Conservation (phyloP, 2,113 vertebrate genomes). For the Pogona vitticeps region DNA sequence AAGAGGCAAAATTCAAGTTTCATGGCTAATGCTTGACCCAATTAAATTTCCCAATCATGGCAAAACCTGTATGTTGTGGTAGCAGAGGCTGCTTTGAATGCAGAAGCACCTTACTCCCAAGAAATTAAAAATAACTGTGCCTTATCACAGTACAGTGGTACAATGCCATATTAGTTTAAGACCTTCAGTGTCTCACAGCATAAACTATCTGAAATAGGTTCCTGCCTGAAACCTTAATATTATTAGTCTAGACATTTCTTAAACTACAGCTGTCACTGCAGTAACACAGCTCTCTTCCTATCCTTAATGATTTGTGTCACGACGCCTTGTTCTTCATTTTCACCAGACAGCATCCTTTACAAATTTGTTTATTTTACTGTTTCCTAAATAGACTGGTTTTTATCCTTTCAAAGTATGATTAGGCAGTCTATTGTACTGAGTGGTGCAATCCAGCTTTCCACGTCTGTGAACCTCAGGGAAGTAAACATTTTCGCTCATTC, state of each 20-base stretch:
- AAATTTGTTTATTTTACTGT: not conserved
- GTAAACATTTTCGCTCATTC: too few species aligned
- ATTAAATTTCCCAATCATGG: not conserved
- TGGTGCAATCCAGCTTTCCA: not conserved
- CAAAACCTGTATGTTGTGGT: not conserved
- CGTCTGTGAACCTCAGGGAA: not conserved
- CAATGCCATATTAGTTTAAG: not conserved
- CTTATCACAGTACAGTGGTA: not conserved
- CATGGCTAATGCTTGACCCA: too few species aligned
- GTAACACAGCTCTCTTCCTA: not conserved
- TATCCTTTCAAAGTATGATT: not conserved
- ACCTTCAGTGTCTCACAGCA: not conserved
- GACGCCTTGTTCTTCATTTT: not conserved
- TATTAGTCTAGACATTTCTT: not conserved
- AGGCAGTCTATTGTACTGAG: not conserved
- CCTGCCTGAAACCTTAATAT: not conserved
- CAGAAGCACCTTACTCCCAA: not conserved
- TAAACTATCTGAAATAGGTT: not conserved
- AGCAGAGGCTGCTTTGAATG: not conserved
- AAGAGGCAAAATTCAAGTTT: too few species aligned
- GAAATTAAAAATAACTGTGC: conserved; percentile 5
- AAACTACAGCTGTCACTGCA: not conserved
- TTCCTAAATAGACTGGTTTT: not conserved
- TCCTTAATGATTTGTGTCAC: not conserved
- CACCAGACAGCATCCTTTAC: not conserved